These are phyloP conservation scores for Lordiphosa clarofinis DNA, from an alignment of 1,140 invertebrate genomes.

Conservation along the genomic window DNA sequence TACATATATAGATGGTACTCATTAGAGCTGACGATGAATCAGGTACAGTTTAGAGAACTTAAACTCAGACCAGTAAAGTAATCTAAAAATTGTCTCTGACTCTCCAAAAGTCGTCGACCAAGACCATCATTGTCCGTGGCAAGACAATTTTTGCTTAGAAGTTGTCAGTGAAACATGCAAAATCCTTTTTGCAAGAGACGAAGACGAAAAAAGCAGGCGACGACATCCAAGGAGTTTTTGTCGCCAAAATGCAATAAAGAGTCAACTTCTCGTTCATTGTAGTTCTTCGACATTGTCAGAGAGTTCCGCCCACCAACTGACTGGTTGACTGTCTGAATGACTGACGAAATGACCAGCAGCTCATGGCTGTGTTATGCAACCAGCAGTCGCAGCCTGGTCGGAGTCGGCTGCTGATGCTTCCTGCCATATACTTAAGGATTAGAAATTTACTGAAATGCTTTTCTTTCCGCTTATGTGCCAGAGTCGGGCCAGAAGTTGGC, in stretches of 20 bases:
- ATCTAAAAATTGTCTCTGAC: too few species aligned
- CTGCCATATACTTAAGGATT: slow-evolving; percentile 77
- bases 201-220: slow-evolving; percentile 25
- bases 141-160: slow-evolving; percentile 55
- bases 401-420: slow-evolving; percentile 54
- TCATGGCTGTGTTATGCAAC: slow-evolving; percentile 37
- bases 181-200: slow-evolving; percentile 49
- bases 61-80: too few species aligned
- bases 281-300: slow-evolving; percentile 35
- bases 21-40: too few species aligned
- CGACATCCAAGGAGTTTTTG: slow-evolving; percentile 53
- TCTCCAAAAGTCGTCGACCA: too few species aligned
- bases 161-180: slow-evolving; percentile 63
- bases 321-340: slow-evolving; percentile 33
- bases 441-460: slow-evolving; percentile 77
- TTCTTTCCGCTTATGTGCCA: slow-evolving; percentile 46
- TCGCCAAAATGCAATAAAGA: slow-evolving; percentile 74
- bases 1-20: too few species aligned
- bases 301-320: slow-evolving; percentile 1
- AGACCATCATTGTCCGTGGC: slow-evolving; percentile 35
- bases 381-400: slow-evolving; percentile 22
- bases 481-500: slow-evolving; percentile 49
- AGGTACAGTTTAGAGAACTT: too few species aligned
- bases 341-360: slow-evolving; percentile 46
- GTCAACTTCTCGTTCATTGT: slow-evolving; percentile 39